A percentile compares a stretch with the other conserved stretches of the same genome.
phyloP scores from a whole-genome alignment of 2,888 invertebrate genomes.

The Lordiphosa andalusiaca region DNA sequence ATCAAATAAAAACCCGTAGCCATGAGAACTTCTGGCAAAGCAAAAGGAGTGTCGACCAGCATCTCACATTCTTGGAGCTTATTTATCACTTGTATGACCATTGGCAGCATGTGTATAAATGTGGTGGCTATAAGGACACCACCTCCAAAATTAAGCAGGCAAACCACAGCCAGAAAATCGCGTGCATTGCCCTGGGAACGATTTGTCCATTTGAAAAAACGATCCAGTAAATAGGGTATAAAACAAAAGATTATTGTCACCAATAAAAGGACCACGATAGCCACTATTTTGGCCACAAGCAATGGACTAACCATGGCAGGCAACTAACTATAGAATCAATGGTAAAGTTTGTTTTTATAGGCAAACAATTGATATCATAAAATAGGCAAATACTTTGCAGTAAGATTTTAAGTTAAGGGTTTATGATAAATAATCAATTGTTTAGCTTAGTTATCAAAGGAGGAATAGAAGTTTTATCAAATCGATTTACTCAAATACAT shows the following conservation, averaged over 20 bases:
- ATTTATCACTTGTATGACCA: slow-evolving; percentile 86
- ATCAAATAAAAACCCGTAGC: slow-evolving; percentile 88
- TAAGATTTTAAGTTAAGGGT: slow-evolving; percentile 19
- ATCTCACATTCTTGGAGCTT: slow-evolving; percentile 81
- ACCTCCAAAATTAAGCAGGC: slow-evolving; percentile 89
- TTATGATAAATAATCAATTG: slow-evolving; percentile 12
- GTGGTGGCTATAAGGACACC: slow-evolving; percentile 90
- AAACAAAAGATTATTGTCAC: slow-evolving; percentile 89
- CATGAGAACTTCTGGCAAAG: slow-evolving; percentile 87
- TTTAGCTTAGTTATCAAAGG: slow-evolving; percentile 4
- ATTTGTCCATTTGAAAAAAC: slow-evolving; percentile 84
- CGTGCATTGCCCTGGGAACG: slow-evolving; percentile 66
- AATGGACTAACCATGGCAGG: slow-evolving; percentile 30
- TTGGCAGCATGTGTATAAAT: slow-evolving; percentile 88
- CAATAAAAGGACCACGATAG: slow-evolving; percentile 88
- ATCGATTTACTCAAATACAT: too few species aligned
- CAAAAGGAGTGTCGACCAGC: slow-evolving; percentile 82
- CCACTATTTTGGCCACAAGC: slow-evolving; percentile 85
- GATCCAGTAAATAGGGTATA: slow-evolving; percentile 86
- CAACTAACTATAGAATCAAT: slow-evolving; percentile 1
- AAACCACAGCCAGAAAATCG: slow-evolving; percentile 81
- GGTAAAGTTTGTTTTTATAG: slow-evolving; percentile 15
- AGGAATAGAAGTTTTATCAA: not conserved
- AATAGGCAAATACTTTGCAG: slow-evolving; percentile 5
- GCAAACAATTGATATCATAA: slow-evolving; percentile 12